These are phyloP conservation scores for Hafferia zeledoni DNA, from an alignment of 2,797 vertebrate genomes.

Conservation along the genomic window DNA sequence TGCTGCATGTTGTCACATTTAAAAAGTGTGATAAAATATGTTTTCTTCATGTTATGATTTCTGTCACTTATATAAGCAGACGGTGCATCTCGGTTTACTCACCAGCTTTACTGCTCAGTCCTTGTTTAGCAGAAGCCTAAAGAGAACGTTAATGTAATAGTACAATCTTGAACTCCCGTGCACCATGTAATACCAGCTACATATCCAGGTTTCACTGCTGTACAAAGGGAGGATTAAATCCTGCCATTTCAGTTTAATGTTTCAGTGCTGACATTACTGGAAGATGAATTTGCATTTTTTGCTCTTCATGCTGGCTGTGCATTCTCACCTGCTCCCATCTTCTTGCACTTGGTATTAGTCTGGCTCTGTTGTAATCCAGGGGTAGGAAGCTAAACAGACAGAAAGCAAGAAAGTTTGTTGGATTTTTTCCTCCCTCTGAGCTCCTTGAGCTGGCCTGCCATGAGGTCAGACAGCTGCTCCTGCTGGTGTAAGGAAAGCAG, in stretches of 20 bases:
- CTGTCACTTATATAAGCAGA: neutral
- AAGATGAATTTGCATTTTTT: neutral
- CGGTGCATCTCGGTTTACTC: neutral
- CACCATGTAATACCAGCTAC: neutral
- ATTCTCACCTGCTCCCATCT: neutral
- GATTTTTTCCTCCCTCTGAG: neutral
- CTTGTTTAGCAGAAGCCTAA: neutral
- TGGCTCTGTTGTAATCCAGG: neutral
- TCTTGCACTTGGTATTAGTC: neutral
- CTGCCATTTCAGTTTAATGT: neutral
- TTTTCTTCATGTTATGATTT: neutral
- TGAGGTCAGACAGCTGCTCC: conserved; percentile 6
- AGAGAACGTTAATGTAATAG: neutral
- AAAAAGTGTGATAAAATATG: neutral
- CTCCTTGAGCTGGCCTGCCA: neutral
- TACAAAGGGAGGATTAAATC: neutral
- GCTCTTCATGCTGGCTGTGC: neutral
- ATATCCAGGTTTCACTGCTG: neutral
- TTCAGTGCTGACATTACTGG: neutral
- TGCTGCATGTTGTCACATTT: neutral
- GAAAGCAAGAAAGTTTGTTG: neutral
- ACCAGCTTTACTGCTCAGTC: neutral
- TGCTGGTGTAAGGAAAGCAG: neutral
- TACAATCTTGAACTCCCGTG: neutral
- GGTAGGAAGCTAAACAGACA: neutral